These are phyloP conservation scores for Anabacerthia variegaticeps DNA, from an alignment of 2,797 vertebrate genomes.

Conservation along the genomic window DNA sequence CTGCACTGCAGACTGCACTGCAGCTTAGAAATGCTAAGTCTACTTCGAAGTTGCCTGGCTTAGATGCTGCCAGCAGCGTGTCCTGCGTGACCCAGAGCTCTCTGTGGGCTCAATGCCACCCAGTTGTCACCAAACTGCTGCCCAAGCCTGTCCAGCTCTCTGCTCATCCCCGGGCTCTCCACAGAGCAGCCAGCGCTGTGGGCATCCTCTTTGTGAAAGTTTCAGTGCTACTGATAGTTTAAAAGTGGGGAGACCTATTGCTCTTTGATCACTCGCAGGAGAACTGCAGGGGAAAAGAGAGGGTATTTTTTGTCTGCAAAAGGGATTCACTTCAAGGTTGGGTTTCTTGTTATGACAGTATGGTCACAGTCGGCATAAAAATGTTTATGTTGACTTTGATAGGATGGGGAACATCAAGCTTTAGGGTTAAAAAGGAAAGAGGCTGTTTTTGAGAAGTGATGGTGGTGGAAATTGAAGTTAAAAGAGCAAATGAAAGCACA, in stretches of 20 bases:
- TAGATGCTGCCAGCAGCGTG: neutral
- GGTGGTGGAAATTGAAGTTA: neutral
- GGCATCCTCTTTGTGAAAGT: neutral
- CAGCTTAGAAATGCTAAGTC: neutral
- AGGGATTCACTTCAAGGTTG: neutral
- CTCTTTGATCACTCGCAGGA: neutral
- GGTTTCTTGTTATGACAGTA: accelerated
- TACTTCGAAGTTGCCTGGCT: neutral
- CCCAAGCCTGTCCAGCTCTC: neutral
- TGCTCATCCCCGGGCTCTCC: accelerated
- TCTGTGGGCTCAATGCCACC: neutral
- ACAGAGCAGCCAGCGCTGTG: neutral
- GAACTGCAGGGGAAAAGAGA: neutral
- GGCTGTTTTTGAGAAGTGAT: neutral
- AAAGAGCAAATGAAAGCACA: neutral
- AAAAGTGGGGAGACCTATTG: neutral
- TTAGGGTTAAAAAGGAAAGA: neutral
- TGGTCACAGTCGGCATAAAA: neutral
- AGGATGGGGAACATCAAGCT: neutral
- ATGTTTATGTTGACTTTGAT: neutral
- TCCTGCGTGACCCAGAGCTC: neutral
- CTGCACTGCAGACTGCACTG: constrained; percentile 65
- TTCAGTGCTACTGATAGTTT: neutral
- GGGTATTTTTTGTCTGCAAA: neutral
- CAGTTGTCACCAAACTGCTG: neutral